Percentiles rank a stretch among this genome's conserved stretches.
phyloP scores from a whole-genome alignment of 2,888 invertebrate species.

The Conchocele bisecta region DNA sequence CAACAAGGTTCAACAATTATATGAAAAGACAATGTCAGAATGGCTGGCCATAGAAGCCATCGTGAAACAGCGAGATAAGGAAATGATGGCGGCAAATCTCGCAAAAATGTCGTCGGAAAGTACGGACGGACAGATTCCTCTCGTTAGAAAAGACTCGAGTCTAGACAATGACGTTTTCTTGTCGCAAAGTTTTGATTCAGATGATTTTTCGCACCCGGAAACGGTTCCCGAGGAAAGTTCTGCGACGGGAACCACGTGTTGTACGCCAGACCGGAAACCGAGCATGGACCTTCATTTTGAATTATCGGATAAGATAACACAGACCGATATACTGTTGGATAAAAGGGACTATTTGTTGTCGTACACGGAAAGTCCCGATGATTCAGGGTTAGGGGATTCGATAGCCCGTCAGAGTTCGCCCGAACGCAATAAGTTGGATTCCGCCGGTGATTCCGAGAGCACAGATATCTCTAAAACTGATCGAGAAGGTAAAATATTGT shows the following conservation, averaged over 20 bases:
- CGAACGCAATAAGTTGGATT: conserved; percentile 72
- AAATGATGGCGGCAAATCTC: conserved; percentile 91
- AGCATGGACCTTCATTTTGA: conserved; percentile 72
- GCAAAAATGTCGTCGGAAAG: conserved; percentile 91
- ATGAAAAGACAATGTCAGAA: conserved; percentile 96
- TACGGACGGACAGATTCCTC: conserved; percentile 79
- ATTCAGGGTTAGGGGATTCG: conserved; percentile 80
- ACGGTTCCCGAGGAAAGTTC: conserved; percentile 78
- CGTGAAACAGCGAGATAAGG: conserved; percentile 85
- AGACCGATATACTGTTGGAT: conserved; percentile 60
- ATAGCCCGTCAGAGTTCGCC: conserved; percentile 74
- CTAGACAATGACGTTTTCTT: conserved; percentile 84
- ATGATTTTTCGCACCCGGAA: conserved; percentile 76
- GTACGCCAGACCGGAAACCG: conserved; percentile 74
- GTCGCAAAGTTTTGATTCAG: conserved; percentile 81
- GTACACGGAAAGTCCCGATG: conserved; percentile 79
- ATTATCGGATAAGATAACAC: conserved; percentile 63
- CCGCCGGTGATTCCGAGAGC: conserved; percentile 73
- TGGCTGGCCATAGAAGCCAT: conserved; percentile 98
- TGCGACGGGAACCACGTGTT: conserved; percentile 74
- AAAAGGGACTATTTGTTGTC: conserved; percentile 61
- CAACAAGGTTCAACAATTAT: conserved; percentile 86
- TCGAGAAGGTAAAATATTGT: conserved; percentile 52
- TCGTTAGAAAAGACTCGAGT: conserved; percentile 82
- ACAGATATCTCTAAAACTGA: conserved; percentile 70